Evolutionary conservation across 2,113 vertebrate genomes (phyloP).

Genomic region (Centropristis striata): DNA sequence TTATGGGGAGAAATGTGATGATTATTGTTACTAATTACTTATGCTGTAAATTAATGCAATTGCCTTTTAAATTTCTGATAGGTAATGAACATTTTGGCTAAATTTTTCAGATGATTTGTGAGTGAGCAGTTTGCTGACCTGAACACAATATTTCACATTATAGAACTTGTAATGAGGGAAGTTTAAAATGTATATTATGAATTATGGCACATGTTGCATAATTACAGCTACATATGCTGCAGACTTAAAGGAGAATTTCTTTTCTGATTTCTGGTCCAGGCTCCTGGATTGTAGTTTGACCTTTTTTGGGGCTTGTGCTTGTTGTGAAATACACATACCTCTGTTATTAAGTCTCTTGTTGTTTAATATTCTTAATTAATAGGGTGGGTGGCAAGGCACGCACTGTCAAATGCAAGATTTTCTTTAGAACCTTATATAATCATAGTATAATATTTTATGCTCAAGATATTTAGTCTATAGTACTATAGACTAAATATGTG

Average conservation of each 20-base stretch:
- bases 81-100: not conserved
- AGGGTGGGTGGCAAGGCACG: not conserved
- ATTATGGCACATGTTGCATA: not conserved
- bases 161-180: not conserved
- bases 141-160: not conserved
- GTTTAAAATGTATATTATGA: not conserved
- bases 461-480: too few relatives aligned
- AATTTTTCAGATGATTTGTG: not conserved
- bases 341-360: not conserved
- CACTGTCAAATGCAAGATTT: not conserved
- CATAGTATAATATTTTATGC: too few relatives aligned
- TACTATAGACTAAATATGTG: too few relatives aligned
- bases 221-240: not conserved
- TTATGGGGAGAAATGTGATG: not conserved
- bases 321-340: not conserved
- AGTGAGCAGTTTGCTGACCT: not conserved
- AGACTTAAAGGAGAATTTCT: not conserved
- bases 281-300: not conserved
- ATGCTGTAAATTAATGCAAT: not conserved
- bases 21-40: slow-evolving; percentile 5
- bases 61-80: not conserved
- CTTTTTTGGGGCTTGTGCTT: not conserved
- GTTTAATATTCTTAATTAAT: not conserved
- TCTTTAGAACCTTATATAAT: too few relatives aligned
- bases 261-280: too few relatives aligned